These are phyloP conservation scores for Calyptomena viridis DNA, from an alignment of 2,113 vertebrate species.

Conservation along the genomic window DNA sequence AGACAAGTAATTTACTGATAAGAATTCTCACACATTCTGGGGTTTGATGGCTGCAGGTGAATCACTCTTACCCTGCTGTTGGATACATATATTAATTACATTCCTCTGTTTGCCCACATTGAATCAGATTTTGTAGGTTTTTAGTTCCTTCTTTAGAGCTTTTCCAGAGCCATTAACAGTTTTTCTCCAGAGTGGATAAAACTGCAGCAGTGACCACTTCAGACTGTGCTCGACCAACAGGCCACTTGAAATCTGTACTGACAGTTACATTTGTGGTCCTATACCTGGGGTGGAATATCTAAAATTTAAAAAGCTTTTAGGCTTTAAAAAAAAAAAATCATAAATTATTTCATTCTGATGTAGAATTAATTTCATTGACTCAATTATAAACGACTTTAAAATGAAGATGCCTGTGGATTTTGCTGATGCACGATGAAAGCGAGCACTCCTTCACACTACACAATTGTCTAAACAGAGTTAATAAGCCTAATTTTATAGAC, in stretches of 20 bases:
- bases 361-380: background rate
- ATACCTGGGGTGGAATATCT: background rate
- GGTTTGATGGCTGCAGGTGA: background rate
- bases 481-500: background rate
- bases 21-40: background rate
- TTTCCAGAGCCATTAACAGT: background rate
- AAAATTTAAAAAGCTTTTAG: background rate
- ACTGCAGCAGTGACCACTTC: background rate
- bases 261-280: background rate
- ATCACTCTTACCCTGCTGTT: background rate
- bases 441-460: conserved; percentile 13
- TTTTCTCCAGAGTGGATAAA: background rate
- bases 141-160: background rate
- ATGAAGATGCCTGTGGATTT: conserved; percentile 1
- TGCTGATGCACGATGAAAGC: background rate
- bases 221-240: background rate
- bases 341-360: background rate
- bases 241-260: background rate
- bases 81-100: background rate
- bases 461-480: background rate
- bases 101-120: fast-evolving
- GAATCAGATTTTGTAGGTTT: background rate
- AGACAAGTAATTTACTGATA: background rate
- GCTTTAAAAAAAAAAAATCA: background rate
- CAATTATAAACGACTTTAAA: conserved; percentile 35